phyloP scores from a whole-genome alignment of 2,113 vertebrate genomes.

The Balaeniceps rex region DNA sequence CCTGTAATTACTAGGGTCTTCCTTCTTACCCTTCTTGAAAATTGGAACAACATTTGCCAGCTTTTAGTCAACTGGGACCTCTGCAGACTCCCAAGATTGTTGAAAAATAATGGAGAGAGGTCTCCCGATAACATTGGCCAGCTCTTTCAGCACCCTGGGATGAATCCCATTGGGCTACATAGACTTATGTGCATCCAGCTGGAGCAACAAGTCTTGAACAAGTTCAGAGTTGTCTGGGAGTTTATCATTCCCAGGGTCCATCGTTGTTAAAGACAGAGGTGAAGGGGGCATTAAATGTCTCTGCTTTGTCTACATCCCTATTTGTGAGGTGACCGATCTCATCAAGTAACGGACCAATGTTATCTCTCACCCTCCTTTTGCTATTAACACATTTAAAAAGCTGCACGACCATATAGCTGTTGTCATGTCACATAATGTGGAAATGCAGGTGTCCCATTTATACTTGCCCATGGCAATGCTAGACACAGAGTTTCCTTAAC shows the following conservation, averaged over 20 bases:
- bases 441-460: neutral
- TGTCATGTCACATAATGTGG: neutral
- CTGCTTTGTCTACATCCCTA: neutral
- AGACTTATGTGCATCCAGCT: neutral
- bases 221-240: neutral
- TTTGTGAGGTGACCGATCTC: neutral
- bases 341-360: neutral
- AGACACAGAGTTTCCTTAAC: accelerated
- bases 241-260: neutral
- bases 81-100: neutral
- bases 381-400: neutral
- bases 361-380: neutral
- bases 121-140: neutral
- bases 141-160: neutral
- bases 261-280: neutral
- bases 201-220: neutral
- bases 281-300: neutral
- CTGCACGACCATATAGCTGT: neutral
- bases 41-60: neutral
- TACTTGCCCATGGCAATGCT: neutral
- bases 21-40: neutral
- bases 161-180: neutral
- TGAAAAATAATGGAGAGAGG: neutral
- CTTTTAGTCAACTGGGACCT: neutral
- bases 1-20: neutral